A percentile compares a stretch with the other conserved stretches of the same genome.
Conservation (phyloP, 2,797 vertebrate species). For the Poeciliopsis turneri region DNA sequence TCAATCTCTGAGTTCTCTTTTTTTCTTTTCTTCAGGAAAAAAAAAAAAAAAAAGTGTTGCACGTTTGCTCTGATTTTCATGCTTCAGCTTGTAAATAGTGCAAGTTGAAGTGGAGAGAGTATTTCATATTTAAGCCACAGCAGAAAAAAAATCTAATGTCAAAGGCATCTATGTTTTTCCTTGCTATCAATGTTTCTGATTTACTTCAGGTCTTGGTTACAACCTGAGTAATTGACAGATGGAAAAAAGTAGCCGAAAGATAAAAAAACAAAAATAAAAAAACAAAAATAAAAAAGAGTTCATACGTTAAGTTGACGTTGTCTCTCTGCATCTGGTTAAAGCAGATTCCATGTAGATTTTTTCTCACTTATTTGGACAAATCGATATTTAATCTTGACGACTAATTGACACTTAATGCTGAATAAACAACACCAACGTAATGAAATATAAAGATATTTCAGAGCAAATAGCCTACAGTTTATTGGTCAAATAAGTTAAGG, state of each 20-base stretch:
- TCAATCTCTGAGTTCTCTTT: not conserved
- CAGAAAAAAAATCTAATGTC: not conserved
- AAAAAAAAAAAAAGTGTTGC: not conserved
- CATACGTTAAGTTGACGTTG: not conserved
- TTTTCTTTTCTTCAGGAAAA: not conserved
- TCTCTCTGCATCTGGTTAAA: not conserved
- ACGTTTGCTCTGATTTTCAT: not conserved
- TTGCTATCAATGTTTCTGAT: not conserved
- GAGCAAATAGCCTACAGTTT: too few relatives aligned
- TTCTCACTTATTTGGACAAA: not conserved
- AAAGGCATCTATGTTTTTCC: too few relatives aligned
- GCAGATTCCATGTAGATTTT: too few relatives aligned
- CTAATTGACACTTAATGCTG: not conserved
- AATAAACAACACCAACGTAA: not conserved
- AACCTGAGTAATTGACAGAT: not conserved
- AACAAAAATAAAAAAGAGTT: not conserved
- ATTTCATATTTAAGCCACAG: not conserved
- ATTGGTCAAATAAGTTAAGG: too few relatives aligned
- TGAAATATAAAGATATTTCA: too few relatives aligned
- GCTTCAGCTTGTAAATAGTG: not conserved
- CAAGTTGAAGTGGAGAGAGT: not conserved
- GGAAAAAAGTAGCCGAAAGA: not conserved
- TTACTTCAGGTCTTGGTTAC: not conserved
- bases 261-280: too few relatives aligned
- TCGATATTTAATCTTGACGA: not conserved